These are phyloP conservation scores for Drosophila prosaltans DNA, from an alignment of 1,140 invertebrate genomes.

Conservation along the genomic window DNA sequence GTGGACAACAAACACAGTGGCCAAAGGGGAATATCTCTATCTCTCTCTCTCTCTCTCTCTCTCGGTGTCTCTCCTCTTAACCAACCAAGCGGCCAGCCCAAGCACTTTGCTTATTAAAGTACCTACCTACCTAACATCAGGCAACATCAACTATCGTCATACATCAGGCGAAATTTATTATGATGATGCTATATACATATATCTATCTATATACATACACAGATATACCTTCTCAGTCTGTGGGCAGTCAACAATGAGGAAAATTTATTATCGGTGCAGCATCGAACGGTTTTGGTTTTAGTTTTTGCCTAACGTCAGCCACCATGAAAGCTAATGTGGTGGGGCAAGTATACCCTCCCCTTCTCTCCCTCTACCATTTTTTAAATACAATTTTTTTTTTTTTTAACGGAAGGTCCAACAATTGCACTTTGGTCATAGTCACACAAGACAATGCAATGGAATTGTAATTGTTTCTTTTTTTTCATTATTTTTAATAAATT, in stretches of 20 bases:
- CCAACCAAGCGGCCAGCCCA: conserved; percentile 71
- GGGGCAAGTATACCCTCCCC: not conserved
- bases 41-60: no score
- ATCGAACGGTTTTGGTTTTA: conserved; percentile 73
- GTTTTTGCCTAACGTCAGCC: conserved; percentile 46
- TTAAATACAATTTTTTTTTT: conserved; percentile 24
- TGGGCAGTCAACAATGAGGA: conserved; percentile 72
- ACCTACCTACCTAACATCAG: conserved; percentile 46
- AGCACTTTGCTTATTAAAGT: conserved; percentile 80
- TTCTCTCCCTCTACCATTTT: not conserved
- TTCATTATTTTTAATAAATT: conserved; percentile 36
- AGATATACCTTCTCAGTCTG: conserved; percentile 30
- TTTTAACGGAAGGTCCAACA: conserved; percentile 67
- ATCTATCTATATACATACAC: conserved; percentile 22
- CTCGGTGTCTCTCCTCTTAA: conserved; percentile 7
- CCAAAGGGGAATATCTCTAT: conserved; percentile 27
- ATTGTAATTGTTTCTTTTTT: conserved; percentile 53
- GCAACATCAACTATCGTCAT: conserved; percentile 64
- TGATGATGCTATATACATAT: conserved; percentile 76
- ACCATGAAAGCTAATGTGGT: conserved; percentile 46
- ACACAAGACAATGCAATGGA: conserved; percentile 67
- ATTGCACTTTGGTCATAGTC: conserved; percentile 43
- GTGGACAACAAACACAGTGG: conserved; percentile 67
- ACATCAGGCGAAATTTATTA: conserved; percentile 80
- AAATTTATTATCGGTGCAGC: conserved; percentile 78